Base-by-base conservation (phyloP, 2,797 vertebrate genomes). In the Microhierax caerulescens region DNA sequence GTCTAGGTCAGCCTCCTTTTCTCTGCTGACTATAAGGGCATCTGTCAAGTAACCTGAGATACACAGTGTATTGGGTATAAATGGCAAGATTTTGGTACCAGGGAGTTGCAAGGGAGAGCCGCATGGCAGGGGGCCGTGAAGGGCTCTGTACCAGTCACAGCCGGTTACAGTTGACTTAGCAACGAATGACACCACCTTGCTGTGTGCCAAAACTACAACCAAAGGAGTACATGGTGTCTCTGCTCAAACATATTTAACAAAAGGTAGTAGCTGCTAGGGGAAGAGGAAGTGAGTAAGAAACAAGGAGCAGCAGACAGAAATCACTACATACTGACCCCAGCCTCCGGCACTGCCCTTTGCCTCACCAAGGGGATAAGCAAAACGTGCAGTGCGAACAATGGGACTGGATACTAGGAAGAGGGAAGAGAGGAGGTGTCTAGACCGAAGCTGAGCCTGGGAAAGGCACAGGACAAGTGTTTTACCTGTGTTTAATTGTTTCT, bases 381-480 rank as follows among this genome's bases (percentile, higher is more conserved):
- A 63, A 59, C 2, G 17, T 32, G 45, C 7, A 13, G 25, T 22
- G 48, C 43, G 75, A 72, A 63, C 18, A 56, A 24, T 1, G 5
- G 24, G 7, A 30, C 43, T 41, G 50, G 20, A 20, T 15, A 47
- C 30, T 14, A 39, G 53, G 25, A 53, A 65, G 1, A 0, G 51
- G 53, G 36, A n/a, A n/a, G 11, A 54, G 48, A 23, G 84, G 23
- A 57, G 34, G 23, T 28, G 15, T 11, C 72, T 27, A 37, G 30
- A 51, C 27, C 73, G 43, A 70, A 91, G 47, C 0, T 63, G n/a
- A 79, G 45, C 36, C 25, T 72, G 57, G 48, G 36, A 78, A 73
- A 90, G 24, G 59, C 1, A 3, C 17, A 27, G 22, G 2, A 0
- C 2, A 83, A 73, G 9, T 11, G 18, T 20, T 45, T 68, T 54